phyloP scores from a whole-genome alignment of 2,888 invertebrate species.

The Artemia sinica region DNA sequence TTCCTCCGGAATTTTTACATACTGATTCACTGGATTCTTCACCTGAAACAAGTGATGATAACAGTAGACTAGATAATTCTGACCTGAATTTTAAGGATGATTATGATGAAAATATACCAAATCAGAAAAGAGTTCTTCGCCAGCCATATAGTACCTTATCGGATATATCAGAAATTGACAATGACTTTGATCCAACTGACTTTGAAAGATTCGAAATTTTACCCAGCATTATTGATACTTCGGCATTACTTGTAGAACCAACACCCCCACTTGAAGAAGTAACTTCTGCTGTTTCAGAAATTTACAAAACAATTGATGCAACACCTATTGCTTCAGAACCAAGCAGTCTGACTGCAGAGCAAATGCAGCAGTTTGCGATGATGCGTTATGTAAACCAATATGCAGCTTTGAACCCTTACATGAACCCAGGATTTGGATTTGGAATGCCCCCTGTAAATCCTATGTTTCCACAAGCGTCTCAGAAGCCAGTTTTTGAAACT shows the following conservation, averaged over 20 bases:
- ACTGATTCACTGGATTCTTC: constrained; percentile 71
- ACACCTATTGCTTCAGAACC: constrained; percentile 33
- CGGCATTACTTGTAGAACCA: constrained; percentile 14
- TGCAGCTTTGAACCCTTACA: constrained; percentile 31
- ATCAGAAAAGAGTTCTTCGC: constrained; percentile 31
- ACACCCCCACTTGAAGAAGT: constrained; percentile 19
- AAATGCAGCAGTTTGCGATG: constrained; percentile 52
- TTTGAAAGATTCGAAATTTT: constrained; percentile 40
- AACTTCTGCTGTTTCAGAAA: background rate
- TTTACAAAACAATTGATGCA: constrained; percentile 17
- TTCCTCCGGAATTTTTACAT: constrained; percentile 68
- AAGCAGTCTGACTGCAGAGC: constrained; percentile 42
- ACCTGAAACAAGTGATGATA: constrained; percentile 71
- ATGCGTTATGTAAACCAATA: constrained; percentile 35
- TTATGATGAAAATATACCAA: constrained; percentile 33
- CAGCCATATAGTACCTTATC: constrained; percentile 44
- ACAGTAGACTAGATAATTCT: constrained; percentile 36
- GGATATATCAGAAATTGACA: constrained; percentile 52
- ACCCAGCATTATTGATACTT: constrained; percentile 15
- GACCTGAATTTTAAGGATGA: constrained; percentile 54
- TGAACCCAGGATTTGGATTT: constrained; percentile 43
- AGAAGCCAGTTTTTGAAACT: constrained; percentile 46
- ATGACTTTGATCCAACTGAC: constrained; percentile 49
- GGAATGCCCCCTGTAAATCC: constrained; percentile 35
- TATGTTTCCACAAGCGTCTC: constrained; percentile 37